Conservation (phyloP, 1,140 invertebrate genomes). For the Eupeodes corollae region DNA sequence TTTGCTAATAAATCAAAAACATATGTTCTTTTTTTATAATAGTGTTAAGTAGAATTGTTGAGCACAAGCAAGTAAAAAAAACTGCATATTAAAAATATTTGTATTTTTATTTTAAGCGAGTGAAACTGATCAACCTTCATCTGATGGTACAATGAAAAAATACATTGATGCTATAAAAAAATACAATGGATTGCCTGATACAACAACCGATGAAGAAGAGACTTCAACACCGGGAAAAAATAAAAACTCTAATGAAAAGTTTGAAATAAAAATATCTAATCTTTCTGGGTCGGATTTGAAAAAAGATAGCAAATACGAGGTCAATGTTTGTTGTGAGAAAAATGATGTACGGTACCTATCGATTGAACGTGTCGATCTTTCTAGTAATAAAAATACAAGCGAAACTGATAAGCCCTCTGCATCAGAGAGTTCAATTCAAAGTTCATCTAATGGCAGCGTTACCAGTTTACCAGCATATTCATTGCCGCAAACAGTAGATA, state of each 20-base stretch:
- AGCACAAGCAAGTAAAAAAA: too few species aligned
- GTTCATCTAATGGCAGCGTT: neutral
- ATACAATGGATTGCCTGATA: neutral
- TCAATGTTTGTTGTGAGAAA: neutral
- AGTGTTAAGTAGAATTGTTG: too few species aligned
- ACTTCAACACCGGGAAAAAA: too few species aligned
- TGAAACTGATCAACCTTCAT: neutral
- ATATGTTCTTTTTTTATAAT: too few species aligned
- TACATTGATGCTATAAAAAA: neutral
- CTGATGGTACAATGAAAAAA: neutral
- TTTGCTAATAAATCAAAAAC: too few species aligned
- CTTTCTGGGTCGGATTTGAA: neutral
- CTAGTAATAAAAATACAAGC: neutral
- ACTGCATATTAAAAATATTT: neutral
- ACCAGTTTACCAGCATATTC: neutral
- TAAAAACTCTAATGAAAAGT: too few species aligned
- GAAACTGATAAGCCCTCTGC: neutral
- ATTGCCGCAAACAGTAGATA: neutral
- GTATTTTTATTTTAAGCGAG: neutral
- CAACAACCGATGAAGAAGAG: neutral
- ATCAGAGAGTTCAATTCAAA: neutral
- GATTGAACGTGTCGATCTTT: neutral
- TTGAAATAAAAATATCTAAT: neutral
- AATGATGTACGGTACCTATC: neutral
- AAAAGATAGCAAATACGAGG: neutral